Evolutionary conservation across 2,888 invertebrate genomes (phyloP).

Genomic region (Resseliella maxima): DNA sequence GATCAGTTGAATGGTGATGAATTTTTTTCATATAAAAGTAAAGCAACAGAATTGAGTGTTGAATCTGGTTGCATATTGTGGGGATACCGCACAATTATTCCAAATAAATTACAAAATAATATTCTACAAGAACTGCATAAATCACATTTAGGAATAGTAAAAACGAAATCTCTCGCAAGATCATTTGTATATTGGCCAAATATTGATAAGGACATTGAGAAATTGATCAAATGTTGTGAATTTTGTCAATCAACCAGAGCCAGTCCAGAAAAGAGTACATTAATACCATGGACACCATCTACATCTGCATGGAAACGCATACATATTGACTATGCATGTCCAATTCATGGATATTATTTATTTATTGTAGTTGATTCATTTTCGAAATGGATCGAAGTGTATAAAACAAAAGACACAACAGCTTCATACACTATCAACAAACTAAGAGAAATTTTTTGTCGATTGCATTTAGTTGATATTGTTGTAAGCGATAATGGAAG

Average conservation of each 20-base stretch:
- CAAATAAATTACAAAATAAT: no score
- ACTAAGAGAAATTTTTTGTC: background rate
- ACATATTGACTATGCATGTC: conserved; percentile 57
- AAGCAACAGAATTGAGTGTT: no score
- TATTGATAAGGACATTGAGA: no score
- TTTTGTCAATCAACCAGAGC: conserved; percentile 24
- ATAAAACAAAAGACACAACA: background rate
- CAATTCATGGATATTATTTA: conserved; percentile 1
- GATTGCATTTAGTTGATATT: background rate
- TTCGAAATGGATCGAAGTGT: conserved; percentile 56
- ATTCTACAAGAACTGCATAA: no score
- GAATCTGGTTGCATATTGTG: no score
- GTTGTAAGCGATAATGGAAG: conserved; percentile 30
- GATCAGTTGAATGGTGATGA: no score
- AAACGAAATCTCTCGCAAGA: no score
- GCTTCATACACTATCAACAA: background rate
- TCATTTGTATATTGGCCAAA: no score
- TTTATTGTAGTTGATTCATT: conserved; percentile 24
- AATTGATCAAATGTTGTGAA: no score
- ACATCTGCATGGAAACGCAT: conserved; percentile 59
- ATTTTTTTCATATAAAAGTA: no score
- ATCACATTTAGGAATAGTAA: no score
- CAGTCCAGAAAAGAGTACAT: conserved; percentile 10
- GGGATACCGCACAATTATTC: no score
- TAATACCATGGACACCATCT: conserved; percentile 58